Percentiles rank a stretch among this genome's conserved stretches.
Conservation (phyloP, 2,113 vertebrate genomes). For the Bagarius yarrelli region DNA sequence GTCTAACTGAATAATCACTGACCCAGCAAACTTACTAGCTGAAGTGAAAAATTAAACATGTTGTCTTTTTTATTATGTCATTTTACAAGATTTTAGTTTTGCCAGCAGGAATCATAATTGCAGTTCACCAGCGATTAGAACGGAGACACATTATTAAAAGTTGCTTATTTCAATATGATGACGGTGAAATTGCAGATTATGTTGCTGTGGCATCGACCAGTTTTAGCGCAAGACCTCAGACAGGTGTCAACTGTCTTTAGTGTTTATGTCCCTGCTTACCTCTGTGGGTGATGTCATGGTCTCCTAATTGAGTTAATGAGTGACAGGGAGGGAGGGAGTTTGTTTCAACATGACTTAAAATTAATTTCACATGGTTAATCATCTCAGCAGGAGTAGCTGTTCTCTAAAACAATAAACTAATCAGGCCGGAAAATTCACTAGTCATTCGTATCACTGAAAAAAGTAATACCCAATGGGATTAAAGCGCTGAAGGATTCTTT, state of each 20-base stretch:
- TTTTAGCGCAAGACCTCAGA: constrained; percentile 57
- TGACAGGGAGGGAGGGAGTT: constrained; percentile 55
- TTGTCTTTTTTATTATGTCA: constrained; percentile 3
- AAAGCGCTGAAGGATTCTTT: constrained; percentile 36
- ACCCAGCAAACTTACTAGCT: neutral
- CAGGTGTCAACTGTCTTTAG: constrained; percentile 74
- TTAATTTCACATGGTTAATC: constrained; percentile 60
- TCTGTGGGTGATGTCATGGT: constrained; percentile 63
- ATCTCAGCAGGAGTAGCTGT: constrained; percentile 61
- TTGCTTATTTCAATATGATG: constrained; percentile 64
- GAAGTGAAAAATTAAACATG: constrained; percentile 7
- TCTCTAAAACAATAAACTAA: constrained; percentile 59
- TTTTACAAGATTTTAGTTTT: neutral
- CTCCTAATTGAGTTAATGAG: constrained; percentile 64
- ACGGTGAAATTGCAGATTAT: constrained; percentile 66
- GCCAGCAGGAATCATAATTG: constrained; percentile 60
- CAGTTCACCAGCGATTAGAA: constrained; percentile 65
- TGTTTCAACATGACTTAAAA: constrained; percentile 56
- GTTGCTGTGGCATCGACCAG: constrained; percentile 37
- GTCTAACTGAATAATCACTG: neutral
- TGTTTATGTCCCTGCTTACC: constrained; percentile 63
- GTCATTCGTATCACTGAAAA: constrained; percentile 42
- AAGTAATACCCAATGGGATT: constrained; percentile 38
- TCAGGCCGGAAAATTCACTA: constrained; percentile 45
- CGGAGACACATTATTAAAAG: constrained; percentile 69